Evolutionary conservation across 2,888 invertebrate species (phyloP).

Genomic region (Dynastes grantii): DNA sequence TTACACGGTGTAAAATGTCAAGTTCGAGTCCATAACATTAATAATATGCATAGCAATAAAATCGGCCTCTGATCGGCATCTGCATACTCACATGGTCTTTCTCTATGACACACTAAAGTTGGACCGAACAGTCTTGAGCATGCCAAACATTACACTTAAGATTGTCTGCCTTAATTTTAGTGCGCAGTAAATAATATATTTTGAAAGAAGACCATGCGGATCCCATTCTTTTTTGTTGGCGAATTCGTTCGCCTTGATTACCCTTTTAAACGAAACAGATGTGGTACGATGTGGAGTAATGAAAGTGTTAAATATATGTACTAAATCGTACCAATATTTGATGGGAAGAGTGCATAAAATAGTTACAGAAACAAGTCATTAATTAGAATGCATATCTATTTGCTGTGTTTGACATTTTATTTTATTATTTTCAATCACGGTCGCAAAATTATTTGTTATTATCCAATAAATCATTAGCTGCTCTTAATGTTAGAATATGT

Average conservation of each 20-base stretch:
- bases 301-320: no score
- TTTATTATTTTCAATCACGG: no score
- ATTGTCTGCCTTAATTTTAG: slow-evolving; percentile 22
- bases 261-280: slow-evolving; percentile 18
- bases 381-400: no score
- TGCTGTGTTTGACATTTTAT: no score
- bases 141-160: slow-evolving; percentile 24
- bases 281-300: background rate
- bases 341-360: no score
- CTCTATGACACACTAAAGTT: background rate
- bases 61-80: background rate
- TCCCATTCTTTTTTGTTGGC: slow-evolving; percentile 2
- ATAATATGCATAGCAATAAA: slow-evolving; percentile 10
- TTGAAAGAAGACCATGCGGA: no score
- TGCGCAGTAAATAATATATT: background rate
- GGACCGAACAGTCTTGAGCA: background rate
- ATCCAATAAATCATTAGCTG: no score
- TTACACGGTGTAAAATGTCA: slow-evolving; percentile 3
- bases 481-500: no score
- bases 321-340: no score
- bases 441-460: no score
- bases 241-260: background rate
- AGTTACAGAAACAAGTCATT: no score
- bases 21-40: background rate
- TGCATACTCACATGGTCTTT: background rate